Conservation (phyloP, 53 echinoderm and acorn worm species). For the Paelopatides confundens region DNA sequence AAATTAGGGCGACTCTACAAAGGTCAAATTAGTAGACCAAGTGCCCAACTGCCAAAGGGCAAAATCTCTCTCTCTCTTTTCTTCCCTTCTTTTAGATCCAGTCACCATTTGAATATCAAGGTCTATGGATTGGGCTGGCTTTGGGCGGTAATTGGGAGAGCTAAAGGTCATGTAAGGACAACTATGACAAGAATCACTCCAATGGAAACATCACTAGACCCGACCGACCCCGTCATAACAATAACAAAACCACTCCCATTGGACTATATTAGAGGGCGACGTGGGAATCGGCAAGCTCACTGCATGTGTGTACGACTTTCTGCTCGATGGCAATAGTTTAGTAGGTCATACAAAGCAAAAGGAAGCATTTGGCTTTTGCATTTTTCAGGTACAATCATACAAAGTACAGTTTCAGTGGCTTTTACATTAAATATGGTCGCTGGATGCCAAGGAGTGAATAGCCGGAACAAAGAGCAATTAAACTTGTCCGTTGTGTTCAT, state of each 20-base stretch:
- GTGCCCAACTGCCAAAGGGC: not conserved
- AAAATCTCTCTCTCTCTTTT: not conserved
- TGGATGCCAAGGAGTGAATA: not conserved
- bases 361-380: not conserved
- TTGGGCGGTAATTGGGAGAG: not conserved
- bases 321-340: not conserved
- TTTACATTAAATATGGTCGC: not conserved
- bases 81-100: not conserved
- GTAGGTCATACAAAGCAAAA: not conserved
- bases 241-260: not conserved
- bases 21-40: not conserved
- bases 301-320: no score
- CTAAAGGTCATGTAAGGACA: not conserved
- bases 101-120: not conserved
- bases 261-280: no score
- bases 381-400: not conserved
- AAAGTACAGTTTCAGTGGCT: not conserved
- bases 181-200: not conserved
- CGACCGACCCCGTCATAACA: not conserved
- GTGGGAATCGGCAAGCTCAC: no score
- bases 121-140: not conserved
- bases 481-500: not conserved
- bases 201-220: not conserved
- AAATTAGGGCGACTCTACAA: constrained; percentile 26
- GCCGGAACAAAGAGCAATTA: not conserved